Conservation (phyloP, 2,888 invertebrate genomes). For the Minunthozetes semirufus region DNA sequence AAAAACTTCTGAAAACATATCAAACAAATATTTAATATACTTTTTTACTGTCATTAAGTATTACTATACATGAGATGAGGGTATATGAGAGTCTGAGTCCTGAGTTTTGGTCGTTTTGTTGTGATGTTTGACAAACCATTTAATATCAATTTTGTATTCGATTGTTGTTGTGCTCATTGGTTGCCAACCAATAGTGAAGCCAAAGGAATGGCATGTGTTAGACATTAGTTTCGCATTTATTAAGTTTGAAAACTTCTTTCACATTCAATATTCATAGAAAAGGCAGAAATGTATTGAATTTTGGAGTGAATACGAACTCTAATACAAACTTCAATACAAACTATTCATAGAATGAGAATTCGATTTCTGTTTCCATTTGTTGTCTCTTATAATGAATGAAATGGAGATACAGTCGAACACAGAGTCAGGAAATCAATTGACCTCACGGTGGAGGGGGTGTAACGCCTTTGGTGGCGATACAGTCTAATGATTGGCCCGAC, state of each 20-base stretch:
- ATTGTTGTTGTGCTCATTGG: slow-evolving; percentile 19
- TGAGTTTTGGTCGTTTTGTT: not conserved
- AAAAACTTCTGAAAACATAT: not conserved
- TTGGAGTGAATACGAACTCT: not conserved
- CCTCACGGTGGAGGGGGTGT: slow-evolving; percentile 6
- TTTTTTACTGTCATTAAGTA: slow-evolving; percentile 2
- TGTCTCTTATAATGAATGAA: slow-evolving; percentile 23
- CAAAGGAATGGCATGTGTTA: slow-evolving; percentile 22
- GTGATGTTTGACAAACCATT: not conserved
- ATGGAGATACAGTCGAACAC: not conserved
- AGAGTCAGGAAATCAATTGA: slow-evolving; percentile 29
- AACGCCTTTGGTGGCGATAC: slow-evolving; percentile 10
- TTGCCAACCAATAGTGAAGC: not conserved
- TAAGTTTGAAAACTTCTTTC: not conserved
- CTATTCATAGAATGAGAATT: not conserved
- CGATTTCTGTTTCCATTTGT: slow-evolving; percentile 7
- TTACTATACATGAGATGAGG: no score
- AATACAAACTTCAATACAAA: not conserved
- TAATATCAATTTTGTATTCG: not conserved
- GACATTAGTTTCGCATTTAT: not conserved
- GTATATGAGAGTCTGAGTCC: no score
- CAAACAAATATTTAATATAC: not conserved
- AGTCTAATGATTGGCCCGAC: slow-evolving; percentile 15
- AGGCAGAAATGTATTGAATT: not conserved
- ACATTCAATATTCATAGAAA: slow-evolving; percentile 22